Percentiles rank a stretch among this genome's conserved stretches.
These are phyloP conservation scores for Helostoma temminkii DNA, from an alignment of 2,797 vertebrate species.

Conservation along the genomic window DNA sequence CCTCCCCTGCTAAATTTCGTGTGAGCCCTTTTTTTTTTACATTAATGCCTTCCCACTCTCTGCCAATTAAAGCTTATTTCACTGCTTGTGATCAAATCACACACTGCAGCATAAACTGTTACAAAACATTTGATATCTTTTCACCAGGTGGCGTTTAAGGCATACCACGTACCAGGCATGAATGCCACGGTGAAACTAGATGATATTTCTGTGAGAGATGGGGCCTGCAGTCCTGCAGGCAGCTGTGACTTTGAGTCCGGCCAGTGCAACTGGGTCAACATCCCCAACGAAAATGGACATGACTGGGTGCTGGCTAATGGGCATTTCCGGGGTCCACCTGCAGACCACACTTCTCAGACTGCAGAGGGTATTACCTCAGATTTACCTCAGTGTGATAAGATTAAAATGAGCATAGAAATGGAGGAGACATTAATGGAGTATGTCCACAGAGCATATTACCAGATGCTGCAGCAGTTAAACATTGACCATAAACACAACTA, in stretches of 20 bases:
- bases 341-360: slow-evolving; percentile 80
- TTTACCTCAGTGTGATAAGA: background rate
- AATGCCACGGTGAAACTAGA: slow-evolving; percentile 73
- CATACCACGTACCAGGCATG: slow-evolving; percentile 34
- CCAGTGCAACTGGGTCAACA: slow-evolving; percentile 79
- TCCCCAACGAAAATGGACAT: slow-evolving; percentile 62
- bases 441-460: background rate
- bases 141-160: slow-evolving; percentile 79
- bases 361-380: slow-evolving; percentile 69
- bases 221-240: slow-evolving; percentile 72
- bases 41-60: background rate
- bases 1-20: slow-evolving; percentile 71
- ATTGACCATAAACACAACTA: background rate
- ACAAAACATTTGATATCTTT: background rate
- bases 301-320: slow-evolving; percentile 75
- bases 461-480: too few relatives aligned
- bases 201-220: slow-evolving; percentile 77
- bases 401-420: background rate
- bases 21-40: slow-evolving; percentile 51
- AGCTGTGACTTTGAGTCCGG: slow-evolving; percentile 86
- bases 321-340: slow-evolving; percentile 64
- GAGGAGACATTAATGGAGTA: background rate
- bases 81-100: background rate
- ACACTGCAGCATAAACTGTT: background rate
- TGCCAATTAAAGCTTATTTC: background rate